Evolutionary conservation across 2,797 vertebrate genomes (phyloP).

Genomic region (Pristis pectinata): DNA sequence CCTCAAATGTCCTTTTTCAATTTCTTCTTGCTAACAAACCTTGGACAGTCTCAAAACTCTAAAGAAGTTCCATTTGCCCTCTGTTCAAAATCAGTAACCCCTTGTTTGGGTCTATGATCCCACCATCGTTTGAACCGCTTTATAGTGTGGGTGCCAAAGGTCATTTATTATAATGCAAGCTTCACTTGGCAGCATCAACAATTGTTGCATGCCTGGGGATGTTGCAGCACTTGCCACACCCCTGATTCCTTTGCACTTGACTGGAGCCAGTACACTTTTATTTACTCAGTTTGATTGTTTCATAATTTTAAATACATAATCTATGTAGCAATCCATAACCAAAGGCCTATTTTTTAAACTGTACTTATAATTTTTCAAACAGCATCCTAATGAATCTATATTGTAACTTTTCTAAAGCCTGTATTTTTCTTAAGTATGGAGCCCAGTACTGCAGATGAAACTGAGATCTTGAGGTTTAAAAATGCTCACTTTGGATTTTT

Average conservation of each 20-base stretch:
- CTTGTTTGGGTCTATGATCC: no score
- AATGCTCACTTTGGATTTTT: neutral
- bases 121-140: no score
- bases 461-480: neutral
- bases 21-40: neutral
- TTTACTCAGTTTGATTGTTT: neutral
- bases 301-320: neutral
- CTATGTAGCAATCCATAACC: neutral
- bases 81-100: neutral
- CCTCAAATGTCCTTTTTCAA: neutral
- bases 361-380: neutral
- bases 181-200: no score
- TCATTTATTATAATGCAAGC: no score
- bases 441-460: neutral
- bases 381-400: neutral
- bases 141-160: no score
- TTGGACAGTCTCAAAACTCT: neutral
- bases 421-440: neutral
- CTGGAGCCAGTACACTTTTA: neutral
- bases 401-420: neutral
- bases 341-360: neutral
- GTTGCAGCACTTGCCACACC: no score
- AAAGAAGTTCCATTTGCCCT: neutral
- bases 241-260: neutral
- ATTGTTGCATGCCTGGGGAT: no score